These are phyloP conservation scores for Anadara kagoshimensis DNA, from an alignment of 1,140 invertebrate genomes.

Conservation along the genomic window DNA sequence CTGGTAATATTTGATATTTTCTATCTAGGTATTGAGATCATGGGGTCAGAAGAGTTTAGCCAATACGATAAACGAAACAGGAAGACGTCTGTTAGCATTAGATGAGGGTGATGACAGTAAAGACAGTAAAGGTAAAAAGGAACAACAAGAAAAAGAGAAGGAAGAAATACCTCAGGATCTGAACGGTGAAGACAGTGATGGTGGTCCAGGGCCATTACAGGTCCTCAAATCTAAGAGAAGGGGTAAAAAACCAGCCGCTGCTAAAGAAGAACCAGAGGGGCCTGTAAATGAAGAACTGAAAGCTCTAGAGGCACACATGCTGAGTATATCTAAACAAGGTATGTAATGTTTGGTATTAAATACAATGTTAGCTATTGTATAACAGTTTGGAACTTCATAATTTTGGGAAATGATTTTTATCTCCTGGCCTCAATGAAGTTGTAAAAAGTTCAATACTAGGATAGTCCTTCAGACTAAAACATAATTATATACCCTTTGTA, in stretches of 20 bases:
- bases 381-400: too few relatives aligned
- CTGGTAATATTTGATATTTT: too few relatives aligned
- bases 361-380: too few relatives aligned
- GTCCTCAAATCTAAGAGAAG: slow-evolving; percentile 60
- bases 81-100: slow-evolving; percentile 61
- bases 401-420: too few relatives aligned
- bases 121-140: slow-evolving; percentile 27
- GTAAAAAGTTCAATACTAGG: too few relatives aligned
- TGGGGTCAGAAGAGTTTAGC: slow-evolving; percentile 70
- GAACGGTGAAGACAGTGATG: slow-evolving; percentile 38
- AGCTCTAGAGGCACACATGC: slow-evolving; percentile 70
- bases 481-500: too few relatives aligned
- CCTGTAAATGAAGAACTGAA: slow-evolving; percentile 69
- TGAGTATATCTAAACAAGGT: slow-evolving; percentile 68
- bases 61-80: slow-evolving; percentile 66
- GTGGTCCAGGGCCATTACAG: slow-evolving; percentile 33
- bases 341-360: not conserved
- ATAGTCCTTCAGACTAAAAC: too few relatives aligned
- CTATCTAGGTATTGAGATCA: slow-evolving; percentile 60
- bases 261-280: slow-evolving; percentile 55
- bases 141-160: slow-evolving; percentile 36
- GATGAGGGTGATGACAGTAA: slow-evolving; percentile 46
- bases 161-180: slow-evolving; percentile 19
- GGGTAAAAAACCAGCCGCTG: slow-evolving; percentile 25
- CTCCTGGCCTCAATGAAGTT: too few relatives aligned